phyloP scores from a whole-genome alignment of 2,797 vertebrate species.

The Hephaestus fuliginosus region DNA sequence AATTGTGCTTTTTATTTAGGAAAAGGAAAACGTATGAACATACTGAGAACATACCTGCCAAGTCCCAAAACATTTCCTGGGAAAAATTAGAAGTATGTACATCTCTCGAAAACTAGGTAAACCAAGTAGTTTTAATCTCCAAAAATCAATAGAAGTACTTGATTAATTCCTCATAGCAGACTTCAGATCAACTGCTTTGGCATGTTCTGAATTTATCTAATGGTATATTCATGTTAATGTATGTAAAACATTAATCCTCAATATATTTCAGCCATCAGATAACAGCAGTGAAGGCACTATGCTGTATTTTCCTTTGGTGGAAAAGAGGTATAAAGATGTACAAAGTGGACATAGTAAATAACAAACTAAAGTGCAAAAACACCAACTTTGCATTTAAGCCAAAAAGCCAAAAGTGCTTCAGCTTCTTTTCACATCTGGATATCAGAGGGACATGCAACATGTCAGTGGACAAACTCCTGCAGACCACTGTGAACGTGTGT shows the following conservation, averaged over 20 bases:
- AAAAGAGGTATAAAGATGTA: not conserved
- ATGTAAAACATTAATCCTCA: not conserved
- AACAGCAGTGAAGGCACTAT: not conserved
- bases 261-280: not conserved
- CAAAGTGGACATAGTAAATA: not conserved
- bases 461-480: constrained; percentile 38
- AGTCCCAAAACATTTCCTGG: not conserved
- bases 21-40: no score
- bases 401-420: not conserved
- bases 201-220: no score
- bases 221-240: not conserved
- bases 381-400: not conserved
- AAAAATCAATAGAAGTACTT: not conserved
- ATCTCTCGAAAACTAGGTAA: not conserved
- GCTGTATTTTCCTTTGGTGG: not conserved
- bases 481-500: constrained; percentile 1
- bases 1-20: not conserved
- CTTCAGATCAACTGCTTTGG: not conserved
- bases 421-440: constrained; percentile 14
- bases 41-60: not conserved
- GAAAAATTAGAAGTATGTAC: not conserved
- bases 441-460: not conserved
- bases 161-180: no score
- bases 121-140: not conserved
- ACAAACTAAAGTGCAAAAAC: not conserved